Percentiles rank a stretch among this genome's conserved stretches.
Conservation (phyloP, 2,888 invertebrate species). For the Leptopilina syphax region DNA sequence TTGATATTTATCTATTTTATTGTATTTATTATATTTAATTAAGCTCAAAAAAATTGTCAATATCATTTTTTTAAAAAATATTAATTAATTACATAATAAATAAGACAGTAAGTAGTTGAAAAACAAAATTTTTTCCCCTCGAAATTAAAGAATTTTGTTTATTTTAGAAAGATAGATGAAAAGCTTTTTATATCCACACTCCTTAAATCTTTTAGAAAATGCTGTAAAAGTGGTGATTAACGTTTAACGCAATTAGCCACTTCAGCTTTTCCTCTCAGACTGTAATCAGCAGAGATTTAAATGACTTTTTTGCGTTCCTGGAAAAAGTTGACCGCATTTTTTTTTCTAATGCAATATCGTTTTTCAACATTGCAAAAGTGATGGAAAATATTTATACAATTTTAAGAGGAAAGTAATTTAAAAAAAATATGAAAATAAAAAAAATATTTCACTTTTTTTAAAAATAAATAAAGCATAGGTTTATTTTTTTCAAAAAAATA, state of each 20-base stretch:
- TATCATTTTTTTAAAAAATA: too few relatives aligned
- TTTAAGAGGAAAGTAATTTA: background rate
- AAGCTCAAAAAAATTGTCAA: too few relatives aligned
- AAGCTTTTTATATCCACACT: background rate
- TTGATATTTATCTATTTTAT: too few relatives aligned
- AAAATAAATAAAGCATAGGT: too few relatives aligned
- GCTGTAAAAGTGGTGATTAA: slow-evolving; percentile 21
- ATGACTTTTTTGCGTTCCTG: slow-evolving; percentile 23
- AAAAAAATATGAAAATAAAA: background rate
- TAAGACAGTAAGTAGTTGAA: too few relatives aligned
- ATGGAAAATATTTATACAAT: background rate
- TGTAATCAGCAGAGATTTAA: slow-evolving; percentile 16
- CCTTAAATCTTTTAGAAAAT: slow-evolving; percentile 3
- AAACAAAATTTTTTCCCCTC: too few relatives aligned
- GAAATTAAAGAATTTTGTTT: too few relatives aligned
- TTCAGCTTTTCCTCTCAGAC: slow-evolving; percentile 9
- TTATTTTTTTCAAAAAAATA: too few relatives aligned
- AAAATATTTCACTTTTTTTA: too few relatives aligned
- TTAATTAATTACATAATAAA: too few relatives aligned
- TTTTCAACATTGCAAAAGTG: slow-evolving; percentile 2
- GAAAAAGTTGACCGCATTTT: slow-evolving; percentile 22
- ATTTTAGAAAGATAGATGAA: background rate
- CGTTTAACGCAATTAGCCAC: background rate
- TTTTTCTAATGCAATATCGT: slow-evolving; percentile 26
- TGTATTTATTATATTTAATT: too few relatives aligned